These are phyloP conservation scores for Galerucella calmariensis DNA, from an alignment of 2,888 invertebrate species.

Conservation along the genomic window DNA sequence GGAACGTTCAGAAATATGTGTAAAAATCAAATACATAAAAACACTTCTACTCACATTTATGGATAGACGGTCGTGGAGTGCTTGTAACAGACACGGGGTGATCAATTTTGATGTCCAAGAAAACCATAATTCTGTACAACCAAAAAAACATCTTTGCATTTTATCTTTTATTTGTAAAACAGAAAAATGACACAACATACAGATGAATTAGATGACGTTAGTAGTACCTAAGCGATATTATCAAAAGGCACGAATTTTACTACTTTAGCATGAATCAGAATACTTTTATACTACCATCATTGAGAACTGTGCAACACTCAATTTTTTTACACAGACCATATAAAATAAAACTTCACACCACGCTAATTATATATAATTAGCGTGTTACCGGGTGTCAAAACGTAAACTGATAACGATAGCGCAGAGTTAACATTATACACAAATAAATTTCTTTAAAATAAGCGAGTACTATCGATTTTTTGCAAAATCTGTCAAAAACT, in stretches of 20 bases:
- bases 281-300: no score
- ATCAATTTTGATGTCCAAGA: conserved; percentile 45
- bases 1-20: no score
- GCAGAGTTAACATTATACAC: no score
- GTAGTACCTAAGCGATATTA: conserved; percentile 1
- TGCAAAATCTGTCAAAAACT: no score
- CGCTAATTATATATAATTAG: neutral
- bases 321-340: no score
- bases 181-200: conserved; percentile 8
- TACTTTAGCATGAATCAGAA: neutral
- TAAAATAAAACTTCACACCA: neutral
- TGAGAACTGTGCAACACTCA: no score
- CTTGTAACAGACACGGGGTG: conserved; percentile 47
- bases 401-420: no score
- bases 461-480: no score
- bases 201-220: neutral
- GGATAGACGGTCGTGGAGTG: conserved; percentile 50
- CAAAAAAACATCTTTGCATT: conserved; percentile 22
- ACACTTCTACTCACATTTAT: conserved; percentile 44
- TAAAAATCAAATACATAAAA: no score
- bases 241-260: conserved; percentile 14
- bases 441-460: no score
- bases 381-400: no score
- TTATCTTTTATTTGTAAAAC: conserved; percentile 1
- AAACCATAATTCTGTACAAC: conserved; percentile 47